Evolutionary conservation across 2,888 invertebrate species (phyloP), one percentile per base, ranked within the genome.

Genomic region (Acrobeloides nanus): DNA sequence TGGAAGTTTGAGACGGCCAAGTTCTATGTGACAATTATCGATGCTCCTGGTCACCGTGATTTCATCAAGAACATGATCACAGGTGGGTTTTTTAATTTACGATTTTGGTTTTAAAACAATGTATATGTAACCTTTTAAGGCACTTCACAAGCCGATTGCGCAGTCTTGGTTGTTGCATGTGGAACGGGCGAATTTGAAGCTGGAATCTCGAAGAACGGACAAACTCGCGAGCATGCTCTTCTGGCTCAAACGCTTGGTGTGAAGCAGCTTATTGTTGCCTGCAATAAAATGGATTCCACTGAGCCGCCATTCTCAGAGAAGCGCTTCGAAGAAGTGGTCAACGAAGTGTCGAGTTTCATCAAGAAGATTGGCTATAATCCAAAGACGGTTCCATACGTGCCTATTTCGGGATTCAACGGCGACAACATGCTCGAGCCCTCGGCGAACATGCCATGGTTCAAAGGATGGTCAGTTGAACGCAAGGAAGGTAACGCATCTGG

Each of bases 41-140:
- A 97, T 78, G 97, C 97, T 63, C 97, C 97, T 61, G 97, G 97
- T 74, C 97, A 97, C 83, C 86, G 97, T 82, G 95, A 97, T 89
- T 97, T 97, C 84, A 97, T 97, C 82, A 97, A 97, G 82, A 97
- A 97, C 90, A 97, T 97, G 97, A 97, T 97, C 79, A 97, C 95
- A 68, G 97, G 95, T 78, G 80, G 34, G 48, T 31, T 18, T 37
- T 21, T n/a, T n/a, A n/a, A n/a, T n/a, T n/a, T n/a, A n/a, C n/a
- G n/a, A n/a, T n/a, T n/a, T n/a, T n/a, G n/a, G n/a, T n/a, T n/a
- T n/a, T n/a, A n/a, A n/a, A n/a, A n/a, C n/a, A n/a, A n/a, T n/a
- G n/a, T n/a, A n/a, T n/a, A n/a, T n/a, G n/a, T n/a, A n/a, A n/a
- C n/a, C n/a, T n/a, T 51, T 59, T 25, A 38, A 65, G 67, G 69